Base-by-base conservation (phyloP, 1,140 invertebrate species). In the Drosophila ficusphila region DNA sequence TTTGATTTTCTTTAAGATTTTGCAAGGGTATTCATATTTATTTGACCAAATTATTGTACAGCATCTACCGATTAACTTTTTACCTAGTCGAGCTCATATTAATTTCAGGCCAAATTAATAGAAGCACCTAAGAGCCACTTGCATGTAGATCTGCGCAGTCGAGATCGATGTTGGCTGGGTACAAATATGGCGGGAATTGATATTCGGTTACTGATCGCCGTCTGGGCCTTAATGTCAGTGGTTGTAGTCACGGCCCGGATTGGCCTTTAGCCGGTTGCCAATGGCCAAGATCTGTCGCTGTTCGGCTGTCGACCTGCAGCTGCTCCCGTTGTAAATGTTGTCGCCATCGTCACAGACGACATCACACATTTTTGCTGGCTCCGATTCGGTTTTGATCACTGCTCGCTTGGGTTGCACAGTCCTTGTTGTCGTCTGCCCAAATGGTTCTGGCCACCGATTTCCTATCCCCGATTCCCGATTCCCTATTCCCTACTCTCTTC, bases 261-360 rank as follows among this genome's bases (percentile, higher is more conserved):
- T 86, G 81, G 62, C 73, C 72, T 81, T 64, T 72, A 19, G 21
- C 53, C 58, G 49, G 49, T 48, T 70, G 48, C 79, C 70, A 85
- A 70, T 83, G 54, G 58, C 75, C 51, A 44, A 48, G 65, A 51
- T 39, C 21, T 60, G 39, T 57, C 42, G 53, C 60, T 38, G 42
- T 33, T 54, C 23, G 44, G 7, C 69, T 46, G 62, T 34, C 70
- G 81, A 88, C 81, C 81, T 86, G 81, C 39, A 61, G 81, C 58
- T 86, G 81, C 81, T 86, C 82, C 82, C 73, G 81, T 88, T 86
- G 82, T 71, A 70, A 77, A 79, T 79, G 72, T 85, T 79, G 79
- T 85, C 72, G 70, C 52, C 64, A 58, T 79, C 70, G 65, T 76
- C 53, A 72, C 56, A 86, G 81, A 69, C 79, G 79, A 83, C 81